Evolutionary conservation across 2,113 vertebrate genomes (phyloP), one percentile per base, ranked within the genome.

Genomic region (Cyanoliseus patagonus): DNA sequence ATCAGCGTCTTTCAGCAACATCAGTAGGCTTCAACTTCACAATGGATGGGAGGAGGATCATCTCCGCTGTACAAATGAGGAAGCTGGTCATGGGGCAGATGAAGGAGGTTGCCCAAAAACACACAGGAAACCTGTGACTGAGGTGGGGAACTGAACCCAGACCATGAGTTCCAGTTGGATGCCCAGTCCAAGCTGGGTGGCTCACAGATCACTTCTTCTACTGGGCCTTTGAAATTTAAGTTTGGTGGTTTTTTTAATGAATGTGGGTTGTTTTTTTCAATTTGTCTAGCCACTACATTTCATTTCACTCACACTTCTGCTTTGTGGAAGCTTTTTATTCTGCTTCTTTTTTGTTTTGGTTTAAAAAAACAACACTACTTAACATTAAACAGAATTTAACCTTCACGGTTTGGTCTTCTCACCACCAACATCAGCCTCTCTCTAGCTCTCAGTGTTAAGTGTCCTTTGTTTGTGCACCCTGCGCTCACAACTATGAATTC

Each of bases 241-340:
- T 86, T 67, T 62, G 35, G 69, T 88, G 87, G 17, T 25, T 30
- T 90, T 85, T 68, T 68, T n/a, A 77, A 90, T 78, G 23, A 94
- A 79, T 15, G 14, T 39, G 33, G 57, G 57, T 35, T 59, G 2
- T 3, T 67, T 67, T 53, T 78, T 91, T 70, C 72, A 9, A 62
- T 91, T 86, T 94, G 90, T 96, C 95, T 96, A 95, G 94, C 77
- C 94, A 96, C 52, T 93, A 88, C 19, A 11, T 94, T 96, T 95
- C 92, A 68, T 81, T 97, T 95, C 93, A 92, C 90, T 97, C 64
- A 86, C 90, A 94, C 90, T 96, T 97, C 94, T 96, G 92, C 94
- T 96, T 96, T 96, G 79, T 76, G 39, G 51, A 93, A 86, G 59
- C 28, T 46, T 95, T 90, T 92, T 49, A 92, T 86, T 92, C 64